Evolutionary conservation across 2,113 vertebrate genomes (phyloP).

Genomic region (Indicator indicator): DNA sequence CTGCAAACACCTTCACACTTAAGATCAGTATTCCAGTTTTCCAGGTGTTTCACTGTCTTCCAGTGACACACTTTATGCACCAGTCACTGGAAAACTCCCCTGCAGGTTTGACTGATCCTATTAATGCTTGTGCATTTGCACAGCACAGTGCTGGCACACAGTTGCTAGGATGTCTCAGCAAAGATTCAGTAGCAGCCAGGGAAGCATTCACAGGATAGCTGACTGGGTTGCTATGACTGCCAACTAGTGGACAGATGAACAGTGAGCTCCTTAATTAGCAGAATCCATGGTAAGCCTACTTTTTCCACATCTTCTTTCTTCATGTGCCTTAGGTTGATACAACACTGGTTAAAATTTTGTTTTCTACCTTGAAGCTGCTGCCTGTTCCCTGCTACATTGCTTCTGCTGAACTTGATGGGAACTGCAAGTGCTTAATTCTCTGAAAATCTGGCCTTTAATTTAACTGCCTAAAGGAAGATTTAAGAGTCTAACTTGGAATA

Average conservation of each 20-base stretch:
- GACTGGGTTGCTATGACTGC: not conserved
- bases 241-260: slow-evolving; percentile 41
- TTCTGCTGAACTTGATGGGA: not conserved
- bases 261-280: not conserved
- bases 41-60: not conserved
- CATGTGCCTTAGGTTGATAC: not conserved
- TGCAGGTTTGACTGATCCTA: not conserved
- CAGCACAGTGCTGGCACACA: not conserved
- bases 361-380: not conserved
- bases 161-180: not conserved
- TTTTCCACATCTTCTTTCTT: not conserved
- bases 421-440: not conserved
- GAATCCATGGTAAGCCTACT: not conserved
- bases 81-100: not conserved
- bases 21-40: not conserved
- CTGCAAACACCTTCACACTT: not conserved
- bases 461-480: not conserved
- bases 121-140: not conserved
- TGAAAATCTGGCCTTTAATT: not conserved
- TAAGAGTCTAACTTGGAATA: not conserved
- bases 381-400: not conserved
- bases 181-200: not conserved
- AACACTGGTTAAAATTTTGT: not conserved
- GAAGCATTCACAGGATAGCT: not conserved
- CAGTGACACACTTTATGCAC: not conserved